Evolutionary conservation across 92 coral and sea anemone genomes (phyloP).

Genomic region (Porites evermanni): DNA sequence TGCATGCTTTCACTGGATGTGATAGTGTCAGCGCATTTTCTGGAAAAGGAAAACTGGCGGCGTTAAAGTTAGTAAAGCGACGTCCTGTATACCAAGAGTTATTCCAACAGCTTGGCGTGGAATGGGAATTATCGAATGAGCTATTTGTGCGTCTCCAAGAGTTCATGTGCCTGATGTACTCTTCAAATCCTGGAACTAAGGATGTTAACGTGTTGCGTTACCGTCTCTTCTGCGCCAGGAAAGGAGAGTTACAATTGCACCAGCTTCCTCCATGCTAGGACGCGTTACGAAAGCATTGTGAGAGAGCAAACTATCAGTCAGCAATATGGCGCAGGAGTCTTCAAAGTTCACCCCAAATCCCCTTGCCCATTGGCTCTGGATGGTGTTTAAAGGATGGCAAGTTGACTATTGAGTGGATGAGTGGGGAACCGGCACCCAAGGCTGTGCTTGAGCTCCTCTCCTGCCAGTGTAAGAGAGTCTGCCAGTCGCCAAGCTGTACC

Average conservation of each 20-base stretch:
- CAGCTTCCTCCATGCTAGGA: slow-evolving; percentile 46
- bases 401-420: slow-evolving; percentile 56
- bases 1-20: slow-evolving; percentile 54
- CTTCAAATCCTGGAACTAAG: slow-evolving; percentile 8
- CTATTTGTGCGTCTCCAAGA: neutral
- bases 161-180: slow-evolving; percentile 14
- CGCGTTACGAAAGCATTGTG: slow-evolving; percentile 18
- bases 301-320: slow-evolving; percentile 40
- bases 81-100: neutral
- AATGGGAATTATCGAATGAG: slow-evolving; percentile 25
- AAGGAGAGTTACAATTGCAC: slow-evolving; percentile 22
- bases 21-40: slow-evolving; percentile 32
- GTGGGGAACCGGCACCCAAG: slow-evolving; percentile 48
- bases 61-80: slow-evolving; percentile 34
- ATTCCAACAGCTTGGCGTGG: slow-evolving; percentile 29
- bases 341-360: slow-evolving; percentile 12
- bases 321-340: slow-evolving; percentile 2
- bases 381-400: slow-evolving; percentile 43
- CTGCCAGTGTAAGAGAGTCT: slow-evolving; percentile 7
- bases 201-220: slow-evolving; percentile 19
- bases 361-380: slow-evolving; percentile 48
- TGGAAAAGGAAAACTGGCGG: slow-evolving; percentile 39
- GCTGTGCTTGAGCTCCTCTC: slow-evolving; percentile 42
- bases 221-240: slow-evolving; percentile 10
- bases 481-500: slow-evolving; percentile 2